Evolutionary conservation across 2,797 vertebrate genomes (phyloP), one percentile per base, ranked within the genome.

Genomic region (Odontamblyopus lacepedii): DNA sequence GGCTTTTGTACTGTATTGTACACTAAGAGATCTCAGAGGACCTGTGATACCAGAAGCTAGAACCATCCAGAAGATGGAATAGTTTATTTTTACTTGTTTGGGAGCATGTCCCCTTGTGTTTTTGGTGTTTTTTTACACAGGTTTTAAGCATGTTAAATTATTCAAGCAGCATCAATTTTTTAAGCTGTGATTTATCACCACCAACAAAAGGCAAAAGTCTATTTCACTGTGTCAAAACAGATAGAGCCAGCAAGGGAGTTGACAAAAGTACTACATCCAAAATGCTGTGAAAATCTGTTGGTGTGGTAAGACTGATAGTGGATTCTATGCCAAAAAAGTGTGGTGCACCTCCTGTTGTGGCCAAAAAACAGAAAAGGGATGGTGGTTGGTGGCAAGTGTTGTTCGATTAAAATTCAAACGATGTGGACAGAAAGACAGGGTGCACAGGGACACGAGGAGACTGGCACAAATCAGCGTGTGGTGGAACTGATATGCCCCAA

Each of bases 121-220:
- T 51, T 66, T 67, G 30, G 26, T 70, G 51, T 72, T 74, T 69
- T 69, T 23, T 63, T 70, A 19, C 19, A 41, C 74, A 60, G 32
- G 69, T 78, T 83, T 48, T 27, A 66, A 81, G 84, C 66, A 57
- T 85, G 77, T 78, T 84, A 77, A 92, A 90, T 86, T 87, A 88
- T 92, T 91, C 83, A 87, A 85, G 83, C 83, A 65, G 60, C 84
- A 71, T 88, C 69, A 78, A 91, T 82, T 85, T 81, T 76, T 69
- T 80, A 73, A 63, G 77, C 81, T 55, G 70, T 90, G 89, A 91
- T 93, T 92, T 93, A 87, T 92, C 85, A 89, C 82, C 77, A 89
- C 83, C 83, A 87, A 86, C 23, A 88, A 85, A 89, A 81, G n/a
- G 87, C 85, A 79, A 75, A 86, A 89, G 88, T 91, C 86, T 86